Evolutionary conservation across 2,113 vertebrate genomes (phyloP).

Genomic region (Chamaea fasciata): DNA sequence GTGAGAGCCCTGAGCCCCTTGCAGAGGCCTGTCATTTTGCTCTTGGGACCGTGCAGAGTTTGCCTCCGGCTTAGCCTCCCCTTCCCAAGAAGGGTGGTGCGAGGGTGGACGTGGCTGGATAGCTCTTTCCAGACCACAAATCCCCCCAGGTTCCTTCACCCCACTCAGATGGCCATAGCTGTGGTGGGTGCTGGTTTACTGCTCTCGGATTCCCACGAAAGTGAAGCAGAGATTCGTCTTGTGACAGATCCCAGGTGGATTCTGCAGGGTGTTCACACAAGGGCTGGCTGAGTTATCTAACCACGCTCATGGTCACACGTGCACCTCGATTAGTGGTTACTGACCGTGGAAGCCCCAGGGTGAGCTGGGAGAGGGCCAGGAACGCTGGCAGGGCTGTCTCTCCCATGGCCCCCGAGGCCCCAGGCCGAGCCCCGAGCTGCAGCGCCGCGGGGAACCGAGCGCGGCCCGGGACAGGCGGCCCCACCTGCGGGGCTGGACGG

Average conservation of each 20-base stretch:
- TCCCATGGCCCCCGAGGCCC: fast-evolving
- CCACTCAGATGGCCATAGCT: not conserved
- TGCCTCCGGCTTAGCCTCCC: not conserved
- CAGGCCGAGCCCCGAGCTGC: fast-evolving
- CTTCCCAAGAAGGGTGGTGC: not conserved
- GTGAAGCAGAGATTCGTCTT: not conserved
- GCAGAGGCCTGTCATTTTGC: not conserved
- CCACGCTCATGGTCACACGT: fast-evolving
- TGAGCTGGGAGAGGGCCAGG: not conserved
- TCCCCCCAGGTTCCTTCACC: not conserved
- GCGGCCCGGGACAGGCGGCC: fast-evolving
- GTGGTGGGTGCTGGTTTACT: not conserved
- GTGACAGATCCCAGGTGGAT: not conserved
- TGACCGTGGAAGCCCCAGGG: not conserved
- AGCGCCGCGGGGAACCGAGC: fast-evolving
- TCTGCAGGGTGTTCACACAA: fast-evolving
- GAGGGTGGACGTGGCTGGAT: not conserved
- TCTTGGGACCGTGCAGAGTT: fast-evolving
- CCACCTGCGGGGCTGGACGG: fast-evolving
- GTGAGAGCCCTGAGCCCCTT: not conserved
- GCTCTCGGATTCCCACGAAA: fast-evolving
- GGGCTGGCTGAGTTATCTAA: not conserved
- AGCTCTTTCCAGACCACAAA: not conserved
- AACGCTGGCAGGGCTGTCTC: not conserved
- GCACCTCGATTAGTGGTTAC: not conserved